Evolutionary conservation across 2,888 invertebrate genomes (phyloP).

Genomic region (Drosophila stalkeri): DNA sequence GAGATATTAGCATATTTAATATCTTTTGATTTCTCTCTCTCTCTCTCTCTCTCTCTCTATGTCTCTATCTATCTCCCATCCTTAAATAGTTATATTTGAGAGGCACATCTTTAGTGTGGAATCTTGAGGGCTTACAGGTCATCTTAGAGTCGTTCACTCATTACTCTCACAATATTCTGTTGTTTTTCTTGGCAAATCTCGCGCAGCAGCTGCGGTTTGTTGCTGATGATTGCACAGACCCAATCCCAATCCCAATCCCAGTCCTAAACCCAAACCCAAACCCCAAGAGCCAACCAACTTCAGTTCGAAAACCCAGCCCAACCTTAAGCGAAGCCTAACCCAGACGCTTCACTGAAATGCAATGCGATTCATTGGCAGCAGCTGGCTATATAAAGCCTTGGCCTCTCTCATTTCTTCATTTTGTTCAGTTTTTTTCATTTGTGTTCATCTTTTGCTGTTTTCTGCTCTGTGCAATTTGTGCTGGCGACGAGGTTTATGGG

Average conservation of each 20-base stretch:
- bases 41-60: too few species aligned
- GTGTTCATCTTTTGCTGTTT: neutral
- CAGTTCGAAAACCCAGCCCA: neutral
- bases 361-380: conserved; percentile 51
- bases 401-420: conserved; percentile 13
- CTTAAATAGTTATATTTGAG: too few species aligned
- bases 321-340: neutral
- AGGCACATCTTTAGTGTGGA: neutral
- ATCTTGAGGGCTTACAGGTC: neutral
- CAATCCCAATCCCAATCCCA: neutral
- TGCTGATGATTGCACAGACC: conserved; percentile 24
- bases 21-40: too few species aligned
- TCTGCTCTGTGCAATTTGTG: conserved; percentile 20
- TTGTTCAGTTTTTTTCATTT: neutral
- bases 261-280: neutral
- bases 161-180: neutral
- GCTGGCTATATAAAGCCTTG: conserved; percentile 38
- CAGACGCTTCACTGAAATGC: conserved; percentile 10
- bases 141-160: neutral
- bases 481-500: conserved; percentile 24
- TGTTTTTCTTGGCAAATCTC: conserved; percentile 60
- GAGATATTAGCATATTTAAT: too few species aligned
- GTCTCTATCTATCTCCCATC: too few species aligned
- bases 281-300: conserved; percentile 9
- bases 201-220: conserved; percentile 70